phyloP scores from a whole-genome alignment of 2,113 vertebrate genomes.

The Bos indicus region DNA sequence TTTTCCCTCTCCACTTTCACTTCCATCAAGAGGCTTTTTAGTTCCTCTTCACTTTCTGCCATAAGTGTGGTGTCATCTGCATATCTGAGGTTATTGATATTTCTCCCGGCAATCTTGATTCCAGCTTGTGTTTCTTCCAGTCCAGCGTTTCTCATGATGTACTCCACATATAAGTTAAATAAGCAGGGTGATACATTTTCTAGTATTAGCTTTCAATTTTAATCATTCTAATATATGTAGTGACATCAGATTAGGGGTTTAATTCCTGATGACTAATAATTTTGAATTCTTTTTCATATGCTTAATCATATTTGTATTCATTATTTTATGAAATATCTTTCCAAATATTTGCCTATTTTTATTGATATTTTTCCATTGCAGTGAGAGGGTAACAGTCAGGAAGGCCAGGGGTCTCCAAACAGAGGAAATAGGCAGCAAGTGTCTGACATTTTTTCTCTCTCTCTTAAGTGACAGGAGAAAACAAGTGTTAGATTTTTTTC shows the following conservation, averaged over 20 bases:
- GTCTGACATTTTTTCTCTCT: neutral
- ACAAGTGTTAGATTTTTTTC: neutral
- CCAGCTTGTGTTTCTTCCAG: too few relatives aligned
- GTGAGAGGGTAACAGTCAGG: neutral
- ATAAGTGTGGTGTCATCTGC: too few relatives aligned
- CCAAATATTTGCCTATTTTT: neutral
- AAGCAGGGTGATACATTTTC: neutral
- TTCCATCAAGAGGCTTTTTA: too few relatives aligned
- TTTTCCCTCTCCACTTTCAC: too few relatives aligned
- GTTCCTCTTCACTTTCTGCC: too few relatives aligned
- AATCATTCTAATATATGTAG: neutral
- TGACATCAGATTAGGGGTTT: neutral
- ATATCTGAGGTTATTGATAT: too few relatives aligned
- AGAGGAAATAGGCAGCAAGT: neutral
- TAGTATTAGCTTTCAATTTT: neutral
- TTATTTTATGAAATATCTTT: neutral
- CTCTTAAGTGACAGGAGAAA: neutral
- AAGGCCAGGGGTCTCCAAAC: neutral
- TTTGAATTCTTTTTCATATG: neutral
- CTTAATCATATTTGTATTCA: neutral
- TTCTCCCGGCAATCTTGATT: too few relatives aligned
- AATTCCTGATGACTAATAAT: neutral
- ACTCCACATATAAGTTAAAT: too few relatives aligned
- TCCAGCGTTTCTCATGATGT: too few relatives aligned
- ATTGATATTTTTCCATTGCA: neutral